A percentile compares a stretch with the other conserved stretches of the same genome.
These are phyloP conservation scores for Sebastes schlegelii DNA, from an alignment of 2,113 vertebrate genomes.

Conservation along the genomic window DNA sequence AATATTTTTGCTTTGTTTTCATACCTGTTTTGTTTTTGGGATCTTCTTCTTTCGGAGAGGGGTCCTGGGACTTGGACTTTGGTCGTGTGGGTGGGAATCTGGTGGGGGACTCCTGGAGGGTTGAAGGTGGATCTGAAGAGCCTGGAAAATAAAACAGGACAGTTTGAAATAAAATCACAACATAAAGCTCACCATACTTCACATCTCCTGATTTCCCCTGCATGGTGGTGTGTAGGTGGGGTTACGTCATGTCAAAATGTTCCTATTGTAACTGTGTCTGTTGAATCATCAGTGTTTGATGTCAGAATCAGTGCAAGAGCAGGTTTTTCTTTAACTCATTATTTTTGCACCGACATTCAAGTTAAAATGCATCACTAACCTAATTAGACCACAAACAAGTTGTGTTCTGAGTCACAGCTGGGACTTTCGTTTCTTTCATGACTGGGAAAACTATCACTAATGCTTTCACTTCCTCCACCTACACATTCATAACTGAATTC, in stretches of 20 bases:
- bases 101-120: slow-evolving; percentile 88
- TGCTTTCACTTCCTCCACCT: slow-evolving; percentile 4
- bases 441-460: slow-evolving; percentile 44
- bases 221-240: background rate
- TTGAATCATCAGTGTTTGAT: slow-evolving; percentile 8
- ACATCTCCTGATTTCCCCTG: background rate
- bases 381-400: slow-evolving; percentile 15
- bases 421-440: slow-evolving; percentile 27
- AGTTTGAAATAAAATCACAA: background rate
- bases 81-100: slow-evolving; percentile 88
- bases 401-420: slow-evolving; percentile 28
- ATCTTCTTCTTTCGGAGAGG: slow-evolving; percentile 70
- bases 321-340: background rate
- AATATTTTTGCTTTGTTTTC: background rate
- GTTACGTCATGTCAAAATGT: slow-evolving; percentile 1
- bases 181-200: background rate
- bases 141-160: slow-evolving; percentile 80
- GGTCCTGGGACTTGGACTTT: slow-evolving; percentile 88
- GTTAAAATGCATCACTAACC: slow-evolving; percentile 9
- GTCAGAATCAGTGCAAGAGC: background rate
- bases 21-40: slow-evolving; percentile 49
- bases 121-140: slow-evolving; percentile 86
- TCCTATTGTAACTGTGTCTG: background rate
- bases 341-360: background rate
- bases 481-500: background rate